These are phyloP conservation scores for Percina caprodes DNA, from an alignment of 2,113 vertebrate genomes.

Conservation along the genomic window DNA sequence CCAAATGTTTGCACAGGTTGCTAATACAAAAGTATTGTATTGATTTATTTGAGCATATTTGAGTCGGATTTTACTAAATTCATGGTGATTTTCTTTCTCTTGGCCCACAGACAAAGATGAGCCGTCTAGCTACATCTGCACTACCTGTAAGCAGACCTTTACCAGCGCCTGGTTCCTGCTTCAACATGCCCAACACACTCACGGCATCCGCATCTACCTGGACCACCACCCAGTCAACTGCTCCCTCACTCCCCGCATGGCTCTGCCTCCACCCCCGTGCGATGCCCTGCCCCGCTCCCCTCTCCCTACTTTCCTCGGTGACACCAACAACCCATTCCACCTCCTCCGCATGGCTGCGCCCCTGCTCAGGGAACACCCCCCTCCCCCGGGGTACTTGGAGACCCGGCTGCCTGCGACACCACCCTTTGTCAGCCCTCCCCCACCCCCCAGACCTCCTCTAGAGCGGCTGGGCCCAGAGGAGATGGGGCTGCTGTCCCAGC, in stretches of 20 bases:
- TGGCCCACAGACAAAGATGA: slow-evolving; percentile 94
- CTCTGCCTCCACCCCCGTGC: slow-evolving; percentile 94
- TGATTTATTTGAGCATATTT: not conserved
- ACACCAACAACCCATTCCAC: slow-evolving; percentile 96
- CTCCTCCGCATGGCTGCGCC: slow-evolving; percentile 97
- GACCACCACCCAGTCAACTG: slow-evolving; percentile 94
- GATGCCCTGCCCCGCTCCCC: slow-evolving; percentile 95
- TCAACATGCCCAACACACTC: slow-evolving; percentile 98
- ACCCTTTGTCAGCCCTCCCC: slow-evolving; percentile 95
- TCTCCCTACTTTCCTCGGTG: slow-evolving; percentile 95
- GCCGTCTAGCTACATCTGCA: slow-evolving; percentile 99
- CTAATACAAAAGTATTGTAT: not conserved
- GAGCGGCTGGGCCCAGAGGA: slow-evolving; percentile 96
- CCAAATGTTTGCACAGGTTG: slow-evolving; percentile 10
- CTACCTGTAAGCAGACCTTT: slow-evolving; percentile 99
- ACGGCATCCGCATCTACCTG: slow-evolving; percentile 99
- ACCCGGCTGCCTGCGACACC: slow-evolving; percentile 95
- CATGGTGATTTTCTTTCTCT: slow-evolving; percentile 41
- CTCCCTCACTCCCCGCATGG: slow-evolving; percentile 96
- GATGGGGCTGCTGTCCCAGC: slow-evolving; percentile 99
- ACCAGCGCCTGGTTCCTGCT: slow-evolving; percentile 99
- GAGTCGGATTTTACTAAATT: slow-evolving; percentile 6
- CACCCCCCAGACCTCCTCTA: slow-evolving; percentile 94
- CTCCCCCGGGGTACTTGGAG: slow-evolving; percentile 93
- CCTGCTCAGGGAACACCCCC: slow-evolving; percentile 91